Evolutionary conservation across 2,113 vertebrate genomes (phyloP).

Genomic region (Spea bombifrons): DNA sequence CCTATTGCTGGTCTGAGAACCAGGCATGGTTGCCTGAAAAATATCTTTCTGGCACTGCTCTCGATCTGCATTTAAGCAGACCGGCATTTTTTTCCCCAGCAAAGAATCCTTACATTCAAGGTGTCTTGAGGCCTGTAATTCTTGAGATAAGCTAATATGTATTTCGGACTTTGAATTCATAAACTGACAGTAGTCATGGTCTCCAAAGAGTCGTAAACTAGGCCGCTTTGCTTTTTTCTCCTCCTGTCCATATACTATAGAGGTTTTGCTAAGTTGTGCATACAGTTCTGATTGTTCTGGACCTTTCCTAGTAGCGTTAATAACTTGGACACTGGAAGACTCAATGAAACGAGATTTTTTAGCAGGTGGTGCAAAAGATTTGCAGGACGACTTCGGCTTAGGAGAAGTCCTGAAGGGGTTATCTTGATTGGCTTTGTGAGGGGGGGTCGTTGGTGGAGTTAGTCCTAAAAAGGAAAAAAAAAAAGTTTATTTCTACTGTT

Average conservation of each 20-base stretch:
- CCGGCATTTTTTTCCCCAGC: conserved; percentile 73
- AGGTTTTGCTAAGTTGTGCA: conserved; percentile 88
- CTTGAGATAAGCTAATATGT: conserved; percentile 74
- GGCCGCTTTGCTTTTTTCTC: conserved; percentile 81
- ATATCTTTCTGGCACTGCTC: conserved; percentile 72
- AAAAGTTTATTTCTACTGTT: background rate
- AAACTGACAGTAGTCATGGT: conserved; percentile 98
- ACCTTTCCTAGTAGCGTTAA: conserved; percentile 76
- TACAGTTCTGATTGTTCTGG: conserved; percentile 92
- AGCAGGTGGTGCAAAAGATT: conserved; percentile 79
- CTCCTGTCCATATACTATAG: conserved; percentile 75
- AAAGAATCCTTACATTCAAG: conserved; percentile 83
- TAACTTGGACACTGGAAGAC: conserved; percentile 74
- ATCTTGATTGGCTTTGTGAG: conserved; percentile 99
- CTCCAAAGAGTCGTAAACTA: conserved; percentile 83
- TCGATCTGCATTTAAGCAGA: conserved; percentile 69
- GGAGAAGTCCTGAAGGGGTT: conserved; percentile 95
- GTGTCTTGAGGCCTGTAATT: conserved; percentile 79
- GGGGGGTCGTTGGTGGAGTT: conserved; percentile 99
- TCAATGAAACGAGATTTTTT: conserved; percentile 88
- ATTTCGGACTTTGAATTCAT: conserved; percentile 79
- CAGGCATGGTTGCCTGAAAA: conserved; percentile 64
- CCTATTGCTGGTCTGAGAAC: conserved; percentile 70
- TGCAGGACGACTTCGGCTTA: conserved; percentile 93
- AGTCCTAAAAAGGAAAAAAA: conserved; percentile 74